phyloP scores from a whole-genome alignment of 2,113 vertebrate genomes.

The Gulo gulo region DNA sequence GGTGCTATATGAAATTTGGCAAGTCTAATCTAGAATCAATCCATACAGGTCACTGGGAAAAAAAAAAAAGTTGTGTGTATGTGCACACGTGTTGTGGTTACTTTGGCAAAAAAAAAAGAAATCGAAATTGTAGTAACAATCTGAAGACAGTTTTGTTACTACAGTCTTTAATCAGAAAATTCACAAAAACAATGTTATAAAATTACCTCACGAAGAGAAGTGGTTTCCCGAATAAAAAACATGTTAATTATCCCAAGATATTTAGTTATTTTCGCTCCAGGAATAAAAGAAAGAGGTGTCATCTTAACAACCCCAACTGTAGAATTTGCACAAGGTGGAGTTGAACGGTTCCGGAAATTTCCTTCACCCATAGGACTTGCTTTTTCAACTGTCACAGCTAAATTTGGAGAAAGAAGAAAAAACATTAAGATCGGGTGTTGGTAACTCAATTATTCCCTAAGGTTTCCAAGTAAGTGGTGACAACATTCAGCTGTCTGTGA shows the following conservation, averaged over 20 bases:
- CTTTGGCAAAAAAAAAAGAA: neutral
- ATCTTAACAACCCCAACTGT: conserved; percentile 95
- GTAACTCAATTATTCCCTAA: conserved; percentile 68
- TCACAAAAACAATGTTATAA: neutral
- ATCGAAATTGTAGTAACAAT: neutral
- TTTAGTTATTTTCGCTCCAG: conserved; percentile 95
- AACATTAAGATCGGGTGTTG: neutral
- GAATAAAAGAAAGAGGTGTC: conserved; percentile 97
- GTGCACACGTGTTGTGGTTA: neutral
- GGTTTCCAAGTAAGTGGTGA: conserved; percentile 85
- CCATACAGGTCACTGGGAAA: neutral
- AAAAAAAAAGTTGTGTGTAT: neutral
- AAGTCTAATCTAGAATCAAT: neutral
- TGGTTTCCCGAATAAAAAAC: conserved; percentile 99
- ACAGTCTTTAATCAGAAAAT: neutral
- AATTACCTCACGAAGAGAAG: conserved; percentile 95
- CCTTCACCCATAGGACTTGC: conserved; percentile 91
- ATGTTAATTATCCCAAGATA: conserved; percentile 99
- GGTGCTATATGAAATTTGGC: neutral
- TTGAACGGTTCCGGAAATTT: conserved; percentile 88
- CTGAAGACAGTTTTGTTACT: neutral
- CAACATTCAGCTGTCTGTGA: conserved; percentile 88
- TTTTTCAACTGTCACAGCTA: conserved; percentile 93
- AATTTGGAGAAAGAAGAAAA: conserved; percentile 62
- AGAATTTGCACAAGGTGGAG: conserved; percentile 84